Base-by-base conservation (phyloP, 2,797 vertebrate genomes). In the Betta splendens region DNA sequence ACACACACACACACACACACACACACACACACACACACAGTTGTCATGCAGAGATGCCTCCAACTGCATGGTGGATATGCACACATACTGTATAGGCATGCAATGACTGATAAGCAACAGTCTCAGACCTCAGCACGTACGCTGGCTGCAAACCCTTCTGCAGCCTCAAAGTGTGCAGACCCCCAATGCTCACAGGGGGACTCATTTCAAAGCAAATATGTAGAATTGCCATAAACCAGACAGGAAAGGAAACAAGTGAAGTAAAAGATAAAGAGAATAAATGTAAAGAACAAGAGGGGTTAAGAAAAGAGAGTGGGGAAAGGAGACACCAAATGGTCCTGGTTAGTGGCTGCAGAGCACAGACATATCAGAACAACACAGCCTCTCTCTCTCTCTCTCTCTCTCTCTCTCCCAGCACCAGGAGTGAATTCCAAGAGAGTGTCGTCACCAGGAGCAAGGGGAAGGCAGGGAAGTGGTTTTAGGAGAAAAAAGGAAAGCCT, bases 361-460 rank as follows among this genome's bases (percentile, higher is more conserved):
- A 71, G 77, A 79, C 68, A 64, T 64, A 77, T 77, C 62, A 69
- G 69, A 70, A 69, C 75, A 87, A 85, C 76, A 8, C 21, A 86
- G 81, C 65, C 77, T 23, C 76, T 63, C 77, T 57, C 72, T 32
- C 81, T 75, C 75, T 66, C 25, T 79, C 68, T 76, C 75, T 85
- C 78, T 72, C 46, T 59, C 57, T 66, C 87, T 83, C 53, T 87
- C 79, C 56, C 83, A 85, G 79, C 66, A 86, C 86, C 74, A 83
- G 83, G 61, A 88, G 84, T 71, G 49, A 91, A 92, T 94, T 94
- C 93, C 87, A 93, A 85, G 88, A 89, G 88, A 73, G 77, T 89
- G 89, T 72, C 73, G 91, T 92, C 84, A 91, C 83, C 84, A 61
- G 75, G 79, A 88, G 83, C 84, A 89, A 89, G 72, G 87, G 74